Percentiles rank a stretch among this genome's conserved stretches.
Conservation (phyloP, 2,113 vertebrate genomes). For the Chamaea fasciata region DNA sequence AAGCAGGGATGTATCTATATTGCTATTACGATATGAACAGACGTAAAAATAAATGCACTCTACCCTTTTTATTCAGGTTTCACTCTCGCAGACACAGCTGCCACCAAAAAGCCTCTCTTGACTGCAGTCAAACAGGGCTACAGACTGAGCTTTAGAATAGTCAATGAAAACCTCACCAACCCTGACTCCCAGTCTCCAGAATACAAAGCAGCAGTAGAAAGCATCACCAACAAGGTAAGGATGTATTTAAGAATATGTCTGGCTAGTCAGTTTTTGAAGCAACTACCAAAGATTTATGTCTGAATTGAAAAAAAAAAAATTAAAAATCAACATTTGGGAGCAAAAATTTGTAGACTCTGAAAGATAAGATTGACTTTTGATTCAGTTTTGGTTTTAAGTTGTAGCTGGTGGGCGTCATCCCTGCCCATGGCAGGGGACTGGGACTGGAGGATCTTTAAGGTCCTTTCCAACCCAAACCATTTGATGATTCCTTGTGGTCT, state of each 20-base stretch:
- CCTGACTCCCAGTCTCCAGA: constrained; percentile 48
- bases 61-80: constrained; percentile 4
- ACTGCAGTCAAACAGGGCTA: constrained; percentile 8
- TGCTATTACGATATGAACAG: background rate
- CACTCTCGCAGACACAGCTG: background rate
- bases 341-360: background rate
- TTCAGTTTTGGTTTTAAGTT: background rate
- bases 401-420: background rate
- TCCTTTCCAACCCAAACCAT: background rate
- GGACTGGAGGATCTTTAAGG: background rate
- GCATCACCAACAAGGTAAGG: constrained; percentile 64
- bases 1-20: background rate
- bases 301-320: background rate
- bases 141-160: constrained; percentile 66
- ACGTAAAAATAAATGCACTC: background rate
- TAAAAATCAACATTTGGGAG: background rate
- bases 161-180: constrained; percentile 63
- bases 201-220: constrained; percentile 24
- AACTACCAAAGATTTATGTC: background rate
- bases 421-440: background rate
- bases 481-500: background rate
- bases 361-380: background rate
- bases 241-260: background rate
- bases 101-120: background rate
- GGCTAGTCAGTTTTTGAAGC: background rate